These are phyloP conservation scores for Hylaea fasciaria DNA, from an alignment of 2,888 invertebrate species.

Conservation along the genomic window DNA sequence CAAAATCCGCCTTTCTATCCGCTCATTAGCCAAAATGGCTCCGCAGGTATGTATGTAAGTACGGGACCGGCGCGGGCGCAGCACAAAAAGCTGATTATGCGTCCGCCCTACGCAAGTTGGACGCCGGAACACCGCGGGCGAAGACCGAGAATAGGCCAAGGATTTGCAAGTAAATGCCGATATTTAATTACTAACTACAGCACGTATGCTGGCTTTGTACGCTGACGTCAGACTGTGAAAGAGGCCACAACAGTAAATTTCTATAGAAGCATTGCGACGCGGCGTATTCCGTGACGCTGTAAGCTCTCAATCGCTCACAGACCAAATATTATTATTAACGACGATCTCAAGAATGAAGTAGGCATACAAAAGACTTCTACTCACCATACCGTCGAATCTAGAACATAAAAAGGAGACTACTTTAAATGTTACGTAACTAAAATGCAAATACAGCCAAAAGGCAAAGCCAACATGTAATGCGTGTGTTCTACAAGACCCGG, in stretches of 20 bases:
- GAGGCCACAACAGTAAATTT: too few relatives aligned
- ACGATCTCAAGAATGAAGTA: too few relatives aligned
- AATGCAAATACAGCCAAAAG: not conserved
- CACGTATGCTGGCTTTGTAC: not conserved
- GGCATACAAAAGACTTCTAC: too few relatives aligned
- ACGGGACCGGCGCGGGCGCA: slow-evolving; percentile 60
- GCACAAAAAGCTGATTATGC: slow-evolving; percentile 73
- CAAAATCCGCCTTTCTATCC: slow-evolving; percentile 76
- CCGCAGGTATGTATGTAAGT: slow-evolving; percentile 57
- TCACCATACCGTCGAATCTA: too few relatives aligned
- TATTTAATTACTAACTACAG: not conserved
- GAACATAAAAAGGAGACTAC: too few relatives aligned
- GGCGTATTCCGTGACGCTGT: too few relatives aligned
- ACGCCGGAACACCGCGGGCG: slow-evolving; percentile 65
- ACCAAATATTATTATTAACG: too few relatives aligned
- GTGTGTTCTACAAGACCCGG: slow-evolving; percentile 17
- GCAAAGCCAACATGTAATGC: slow-evolving; percentile 2
- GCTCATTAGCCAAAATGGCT: slow-evolving; percentile 76
- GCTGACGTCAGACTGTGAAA: too few relatives aligned
- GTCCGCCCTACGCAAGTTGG: slow-evolving; percentile 58
- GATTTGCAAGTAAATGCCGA: slow-evolving; percentile 21
- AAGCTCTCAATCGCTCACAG: too few relatives aligned
- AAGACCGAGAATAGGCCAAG: slow-evolving; percentile 35
- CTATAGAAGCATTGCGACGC: too few relatives aligned
- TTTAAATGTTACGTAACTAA: too few relatives aligned